Evolutionary conservation across 1,140 invertebrate species (phyloP), one percentile per base, ranked within the genome.

Genomic region (Colletes latitarsis): DNA sequence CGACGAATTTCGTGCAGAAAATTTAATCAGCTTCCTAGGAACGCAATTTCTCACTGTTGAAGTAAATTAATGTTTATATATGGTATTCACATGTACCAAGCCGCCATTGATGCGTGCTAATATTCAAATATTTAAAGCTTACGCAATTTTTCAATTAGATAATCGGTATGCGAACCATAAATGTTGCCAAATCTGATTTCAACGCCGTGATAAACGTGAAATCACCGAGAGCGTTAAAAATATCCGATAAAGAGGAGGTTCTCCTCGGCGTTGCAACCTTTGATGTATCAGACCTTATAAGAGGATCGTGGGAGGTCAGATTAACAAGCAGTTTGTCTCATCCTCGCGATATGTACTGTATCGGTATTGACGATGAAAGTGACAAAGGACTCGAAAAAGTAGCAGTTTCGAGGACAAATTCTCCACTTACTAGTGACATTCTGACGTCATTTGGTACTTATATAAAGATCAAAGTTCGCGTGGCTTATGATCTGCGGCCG

Each of bases 201-300:
- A 4, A 15, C 21, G 14, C 19, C 39, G 0, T 9, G 0, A 1
- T 12, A 1, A 9, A 8, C 30, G 3, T 15, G n/a, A 39, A 52
- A 12, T 52, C 43, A 19, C 2, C 14, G n/a, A 39, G 67, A 9
- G 8, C 6, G 10, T 0, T 17, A 6, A 17, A 14, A 21, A 49
- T 14, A 14, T 46, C 5, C 6, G 12, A 1, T 1, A 43, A 77
- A 17, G 55, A 77, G 5, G 76, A 63, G 43, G 14, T 72, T 19
- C 43, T 78, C 15, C 19, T 78, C 14, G 68, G 76, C 0, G 49
- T 72, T 15, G 58, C 49, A 9, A 12, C 62, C 21, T 78, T 64
- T 39, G 68, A 78, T 63, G 8, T 78, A 9, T 78, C 76, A 10
- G 76, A 78, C 19, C 68, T 78, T 53, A 46, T 78, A 1, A 62